Evolutionary conservation across 2,113 vertebrate species (phyloP), one percentile per base, ranked within the genome.

Genomic region (Prunella fulvescens): DNA sequence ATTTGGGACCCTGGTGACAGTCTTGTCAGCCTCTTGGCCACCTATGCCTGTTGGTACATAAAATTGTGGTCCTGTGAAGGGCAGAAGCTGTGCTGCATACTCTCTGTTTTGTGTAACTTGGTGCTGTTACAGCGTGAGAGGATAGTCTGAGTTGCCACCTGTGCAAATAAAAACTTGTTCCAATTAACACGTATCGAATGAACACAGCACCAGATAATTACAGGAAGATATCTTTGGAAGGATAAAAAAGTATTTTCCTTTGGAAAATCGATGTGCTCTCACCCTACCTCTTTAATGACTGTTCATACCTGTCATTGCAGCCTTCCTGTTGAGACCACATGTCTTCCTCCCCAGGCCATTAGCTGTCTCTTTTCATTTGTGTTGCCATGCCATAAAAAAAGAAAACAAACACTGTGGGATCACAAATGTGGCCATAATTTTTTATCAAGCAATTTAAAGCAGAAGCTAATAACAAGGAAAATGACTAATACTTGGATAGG

Each of bases 401-500:
- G 37, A 91, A 97, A 94, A 79, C 79, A 94, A 97, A 96, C 92
- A 72, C 87, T 90, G 62, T 81, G 82, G 85, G 92, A 94, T 85
- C 88, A 70, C 60, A 83, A 96, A 94, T 92, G 77, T 79, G 86
- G 64, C 44, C 61, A 86, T 88, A 96, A 97, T 95, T 96, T 96
- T 97, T 95, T 95, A 89, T 90, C 91, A 90, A 69, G 82, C 64
- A 95, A 92, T 96, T 97, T 96, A 93, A 97, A 94, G 58, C 95
- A 96, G 93, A 97, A 96, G 88, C 78, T 96, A 96, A 94, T 95
- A 97, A 95, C 81, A 90, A 95, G 93, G 91, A 92, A 95, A 96
- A 96, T 96, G 91, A 96, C 88, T 96, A 96, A 97, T 96, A 95
- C 88, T 94, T 93, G 93, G 96, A 90, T 91, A 95, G 89, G 91